Evolutionary conservation across 2,797 vertebrate genomes (phyloP), one percentile per base, ranked within the genome.

Genomic region (Saxicola maurus): DNA sequence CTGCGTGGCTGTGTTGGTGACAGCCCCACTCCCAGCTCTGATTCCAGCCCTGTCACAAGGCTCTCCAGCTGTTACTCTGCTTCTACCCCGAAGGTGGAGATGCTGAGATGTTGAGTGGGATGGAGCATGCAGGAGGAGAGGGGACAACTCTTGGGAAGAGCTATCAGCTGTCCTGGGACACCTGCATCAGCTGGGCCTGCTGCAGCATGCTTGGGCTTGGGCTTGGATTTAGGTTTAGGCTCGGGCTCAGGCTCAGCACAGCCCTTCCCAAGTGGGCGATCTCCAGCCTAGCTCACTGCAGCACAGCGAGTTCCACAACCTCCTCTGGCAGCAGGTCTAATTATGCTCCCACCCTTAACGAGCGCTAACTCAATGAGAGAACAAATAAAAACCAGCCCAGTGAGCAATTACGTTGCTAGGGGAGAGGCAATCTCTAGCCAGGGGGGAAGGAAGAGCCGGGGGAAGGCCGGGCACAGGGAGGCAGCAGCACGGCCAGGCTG

Each of bases 381-480:
- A 93, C 88, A 94, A 92, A 89, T 87, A 53, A 77, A 92, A 91
- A 87, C 90, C 91, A 93, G 94, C 90, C 66, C 66, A 61, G 88
- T 38, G 82, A 91, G 84, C 88, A 90, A 87, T 92, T 85, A 16
- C 1, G 51, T 93, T 72, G 81, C 89, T 46, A 80, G 35, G 94
- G 86, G 90, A 87, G 93, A 86, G 90, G 87, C 67, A 37, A 66
- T 59, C 76, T 88, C 90, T 92, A 85, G 93, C 93, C 74, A 10
- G 56, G 86, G 94, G 93, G 61, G 55, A 86, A 87, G 91, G 86
- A 93, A 89, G 90, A 87, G 72, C 17, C 2, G 2, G 7, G 30
- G 17, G 64, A 88, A 66, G 75, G 62, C 43, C 1, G 0, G 40
- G 71, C 52, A 31, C 7, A n/a, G 21, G 72, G 61, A 85, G 46